These are phyloP conservation scores for Stomatorhinus walkeri DNA, from an alignment of 2,797 vertebrate species.

Conservation along the genomic window DNA sequence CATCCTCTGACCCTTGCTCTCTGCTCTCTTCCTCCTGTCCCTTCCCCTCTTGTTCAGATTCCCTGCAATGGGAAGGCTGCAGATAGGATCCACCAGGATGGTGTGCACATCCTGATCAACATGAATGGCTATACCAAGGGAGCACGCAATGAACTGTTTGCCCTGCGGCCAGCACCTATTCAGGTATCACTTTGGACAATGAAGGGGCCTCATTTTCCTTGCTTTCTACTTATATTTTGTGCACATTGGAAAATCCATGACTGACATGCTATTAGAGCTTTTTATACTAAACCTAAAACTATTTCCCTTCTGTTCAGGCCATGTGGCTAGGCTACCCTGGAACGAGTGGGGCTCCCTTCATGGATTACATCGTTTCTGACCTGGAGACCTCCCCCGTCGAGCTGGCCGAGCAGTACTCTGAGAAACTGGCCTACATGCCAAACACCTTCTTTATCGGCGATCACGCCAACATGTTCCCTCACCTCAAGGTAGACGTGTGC, in stretches of 20 bases:
- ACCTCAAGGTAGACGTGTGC: conserved; percentile 77
- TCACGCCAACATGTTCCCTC: conserved; percentile 98
- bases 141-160: conserved; percentile 92
- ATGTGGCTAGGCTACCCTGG: conserved; percentile 99
- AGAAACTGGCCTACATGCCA: conserved; percentile 97
- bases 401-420: conserved; percentile 92
- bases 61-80: conserved; percentile 98
- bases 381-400: conserved; percentile 92
- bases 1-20: background rate
- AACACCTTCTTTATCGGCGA: conserved; percentile 98
- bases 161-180: conserved; percentile 85
- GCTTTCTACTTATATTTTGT: background rate
- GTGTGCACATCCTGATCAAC: conserved; percentile 91
- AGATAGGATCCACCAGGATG: conserved; percentile 96
- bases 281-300: background rate
- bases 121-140: conserved; percentile 99
- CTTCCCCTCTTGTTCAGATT: conserved; percentile 58
- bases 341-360: conserved; percentile 93
- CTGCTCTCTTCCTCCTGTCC: background rate
- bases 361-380: conserved; percentile 96
- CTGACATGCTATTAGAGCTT: background rate
- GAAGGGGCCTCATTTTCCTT: background rate
- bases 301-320: conserved; percentile 53
- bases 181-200: conserved; percentile 63
- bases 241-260: background rate